Percentiles rank a stretch among this genome's conserved stretches.
Conservation (phyloP, 2,797 vertebrate genomes). For the Pangasius djambal region DNA sequence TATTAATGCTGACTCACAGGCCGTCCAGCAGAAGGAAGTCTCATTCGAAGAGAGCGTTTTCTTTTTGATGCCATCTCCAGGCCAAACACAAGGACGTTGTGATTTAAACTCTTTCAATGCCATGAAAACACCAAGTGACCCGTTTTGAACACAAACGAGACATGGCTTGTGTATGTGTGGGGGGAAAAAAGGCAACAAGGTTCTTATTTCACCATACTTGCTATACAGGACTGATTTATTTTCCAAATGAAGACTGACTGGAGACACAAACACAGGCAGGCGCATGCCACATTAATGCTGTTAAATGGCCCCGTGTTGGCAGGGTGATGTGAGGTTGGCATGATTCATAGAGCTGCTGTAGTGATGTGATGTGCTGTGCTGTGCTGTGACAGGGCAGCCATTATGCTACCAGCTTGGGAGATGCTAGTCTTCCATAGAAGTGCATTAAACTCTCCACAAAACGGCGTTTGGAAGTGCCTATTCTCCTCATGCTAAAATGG, state of each 20-base stretch:
- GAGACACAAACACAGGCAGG: conserved; percentile 63
- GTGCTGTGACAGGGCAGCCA: conserved; percentile 19
- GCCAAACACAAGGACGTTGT: conserved; percentile 47
- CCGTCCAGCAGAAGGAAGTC: conserved; percentile 22
- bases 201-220: conserved; percentile 68
- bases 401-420: conserved; percentile 33
- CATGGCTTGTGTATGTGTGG: conserved; percentile 6
- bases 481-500: neutral
- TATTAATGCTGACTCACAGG: conserved; percentile 38
- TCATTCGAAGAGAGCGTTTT: conserved; percentile 33
- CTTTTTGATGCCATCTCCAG: conserved; percentile 47
- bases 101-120: conserved; percentile 32
- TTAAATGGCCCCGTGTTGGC: conserved; percentile 63
- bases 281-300: conserved; percentile 70
- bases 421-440: conserved; percentile 30
- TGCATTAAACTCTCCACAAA: conserved; percentile 24
- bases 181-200: conserved; percentile 60
- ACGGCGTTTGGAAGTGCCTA: neutral
- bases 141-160: conserved; percentile 33
- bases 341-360: conserved; percentile 47
- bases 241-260: conserved; percentile 74
- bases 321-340: conserved; percentile 58
- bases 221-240: conserved; percentile 64
- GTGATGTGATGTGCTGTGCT: conserved; percentile 46
- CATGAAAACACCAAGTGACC: conserved; percentile 31